Conservation (phyloP, 1,140 invertebrate genomes). For the Tetraneura akinire region DNA sequence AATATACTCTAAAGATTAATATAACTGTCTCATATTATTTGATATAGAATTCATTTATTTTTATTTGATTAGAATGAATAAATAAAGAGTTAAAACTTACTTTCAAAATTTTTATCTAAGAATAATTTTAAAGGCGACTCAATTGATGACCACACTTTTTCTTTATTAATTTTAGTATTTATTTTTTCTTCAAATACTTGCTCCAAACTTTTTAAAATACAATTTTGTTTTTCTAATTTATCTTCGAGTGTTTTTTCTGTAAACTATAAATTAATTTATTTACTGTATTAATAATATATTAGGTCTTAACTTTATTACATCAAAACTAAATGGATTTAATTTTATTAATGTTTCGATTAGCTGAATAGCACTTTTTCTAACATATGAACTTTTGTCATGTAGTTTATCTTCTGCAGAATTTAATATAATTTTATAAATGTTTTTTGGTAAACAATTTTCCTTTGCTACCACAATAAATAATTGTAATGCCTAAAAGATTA, state of each 20-base stretch:
- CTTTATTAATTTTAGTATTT: not conserved
- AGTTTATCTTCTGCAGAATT: constrained; percentile 53
- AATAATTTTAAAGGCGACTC: constrained; percentile 14
- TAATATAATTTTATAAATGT: constrained; percentile 47
- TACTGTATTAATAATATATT: not conserved
- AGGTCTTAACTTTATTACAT: constrained; percentile 51
- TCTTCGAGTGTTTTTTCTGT: constrained; percentile 6
- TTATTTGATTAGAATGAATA: no score
- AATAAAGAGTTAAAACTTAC: not conserved
- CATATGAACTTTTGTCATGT: constrained; percentile 55
- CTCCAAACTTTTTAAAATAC: not conserved
- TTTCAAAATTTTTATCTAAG: constrained; percentile 5
- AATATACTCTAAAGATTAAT: no score
- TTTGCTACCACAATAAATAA: constrained; percentile 54
- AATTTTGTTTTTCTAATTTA: constrained; percentile 5
- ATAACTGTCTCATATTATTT: no score
- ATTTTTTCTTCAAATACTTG: not conserved
- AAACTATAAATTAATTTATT: not conserved
- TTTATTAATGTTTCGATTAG: constrained; percentile 54
- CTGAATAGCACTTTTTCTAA: constrained; percentile 55
- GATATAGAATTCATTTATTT: no score
- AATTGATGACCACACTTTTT: constrained; percentile 22
- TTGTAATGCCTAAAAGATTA: constrained; percentile 54
- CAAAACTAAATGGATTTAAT: constrained; percentile 55
- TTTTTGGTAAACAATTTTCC: constrained; percentile 54